Base-by-base conservation (phyloP, 2,888 invertebrate genomes). In the Ectropis crepuscularia region DNA sequence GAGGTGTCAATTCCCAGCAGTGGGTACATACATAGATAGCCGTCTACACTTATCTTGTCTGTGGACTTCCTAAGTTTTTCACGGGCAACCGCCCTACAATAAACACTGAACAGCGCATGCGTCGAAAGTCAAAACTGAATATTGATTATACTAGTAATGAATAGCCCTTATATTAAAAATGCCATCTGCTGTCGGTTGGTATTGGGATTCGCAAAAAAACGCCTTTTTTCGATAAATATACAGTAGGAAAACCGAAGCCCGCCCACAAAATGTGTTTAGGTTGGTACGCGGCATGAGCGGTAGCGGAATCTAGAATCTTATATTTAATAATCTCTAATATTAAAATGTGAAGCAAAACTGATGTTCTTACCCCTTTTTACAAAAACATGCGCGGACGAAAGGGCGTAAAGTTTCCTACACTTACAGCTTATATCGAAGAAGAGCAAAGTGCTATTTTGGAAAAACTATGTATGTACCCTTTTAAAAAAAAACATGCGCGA, bases 201-300 rank as follows among this genome's bases (percentile, higher is more conserved):
- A 73, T 75, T 72, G 70, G 68, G 53, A 53, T 65, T 69, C 67
- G 71, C 70, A 78, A 76, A 76, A 61, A 77, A 78, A 71, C 70
- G 68, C 67, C 39, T 62, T 70, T 69, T 63, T 67, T 58, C 74
- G 70, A 75, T 77, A 78, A 77, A 77, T 78, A 75, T 72, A 72
- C 62, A 68, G 71, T 69, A 71, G 73, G 58, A 67, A 71, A 77
- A 72, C 75, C 75, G 66, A 72, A 67, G 73, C 66, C 69, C 68
- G 75, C 60, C 72, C 68, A 67, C 73, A 66, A 36, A 51, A 65
- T 48, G 59, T 55, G 60, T 65, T 65, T 68, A 50, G 46, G 37
- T 36, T 10, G 54, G 54, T 16, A 8, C 8, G 12, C n/a, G 49
- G 39, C 10, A 64, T 10, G 43, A 55, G 71, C 51, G 51, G 6